A percentile compares a stretch with the other conserved stretches of the same genome.
These are phyloP conservation scores for Centropus bengalensis DNA, from an alignment of 2,113 vertebrate species.

Conservation along the genomic window DNA sequence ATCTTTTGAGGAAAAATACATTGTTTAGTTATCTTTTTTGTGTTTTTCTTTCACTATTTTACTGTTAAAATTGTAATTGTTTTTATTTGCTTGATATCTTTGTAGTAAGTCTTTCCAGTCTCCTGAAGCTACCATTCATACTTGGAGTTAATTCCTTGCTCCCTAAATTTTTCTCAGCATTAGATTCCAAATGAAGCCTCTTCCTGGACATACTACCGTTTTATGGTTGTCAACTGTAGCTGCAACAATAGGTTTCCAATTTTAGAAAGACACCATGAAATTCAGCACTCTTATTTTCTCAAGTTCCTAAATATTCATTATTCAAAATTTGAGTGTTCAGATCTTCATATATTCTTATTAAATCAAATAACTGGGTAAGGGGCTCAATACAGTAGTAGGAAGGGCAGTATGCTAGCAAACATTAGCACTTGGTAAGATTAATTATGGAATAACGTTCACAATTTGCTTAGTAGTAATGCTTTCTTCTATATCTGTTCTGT, in stretches of 20 bases:
- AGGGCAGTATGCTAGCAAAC: neutral
- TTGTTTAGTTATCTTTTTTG: neutral
- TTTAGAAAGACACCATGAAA: neutral
- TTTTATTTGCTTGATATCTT: neutral
- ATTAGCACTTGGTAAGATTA: neutral
- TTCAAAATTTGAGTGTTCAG: neutral
- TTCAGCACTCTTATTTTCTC: neutral
- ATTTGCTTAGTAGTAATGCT: neutral
- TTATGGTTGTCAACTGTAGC: neutral
- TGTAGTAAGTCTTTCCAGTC: neutral
- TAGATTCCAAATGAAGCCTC: neutral
- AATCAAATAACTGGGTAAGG: neutral
- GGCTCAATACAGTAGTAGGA: neutral
- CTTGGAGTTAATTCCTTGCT: neutral
- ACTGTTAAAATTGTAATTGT: neutral
- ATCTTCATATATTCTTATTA: neutral
- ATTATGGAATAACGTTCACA: neutral
- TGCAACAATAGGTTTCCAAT: neutral
- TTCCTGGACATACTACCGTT: neutral
- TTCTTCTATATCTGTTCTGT: conserved; percentile 13
- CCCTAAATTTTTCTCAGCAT: neutral
- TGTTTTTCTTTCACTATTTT: neutral
- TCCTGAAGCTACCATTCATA: neutral
- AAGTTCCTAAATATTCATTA: neutral
- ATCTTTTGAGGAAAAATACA: neutral